Evolutionary conservation across 2,797 vertebrate genomes (phyloP), one percentile per base, ranked within the genome.

Genomic region (Morelia viridis): DNA sequence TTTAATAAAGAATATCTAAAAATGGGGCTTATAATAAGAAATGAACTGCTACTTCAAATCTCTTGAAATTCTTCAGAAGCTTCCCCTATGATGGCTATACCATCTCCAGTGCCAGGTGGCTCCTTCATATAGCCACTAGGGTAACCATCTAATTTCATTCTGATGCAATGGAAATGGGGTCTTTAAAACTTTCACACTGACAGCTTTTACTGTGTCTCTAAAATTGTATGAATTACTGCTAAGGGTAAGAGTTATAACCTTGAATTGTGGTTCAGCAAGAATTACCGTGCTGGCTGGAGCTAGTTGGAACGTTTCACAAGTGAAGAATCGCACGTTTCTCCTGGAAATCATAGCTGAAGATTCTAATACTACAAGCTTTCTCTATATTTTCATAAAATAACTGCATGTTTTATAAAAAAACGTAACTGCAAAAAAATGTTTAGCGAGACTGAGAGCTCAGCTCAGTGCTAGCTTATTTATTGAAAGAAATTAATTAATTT

Each of bases 1-100:
- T 80, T 71, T 92, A 87, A 90, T 92, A 87, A 92, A 92, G 62
- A 92, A 87, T 83, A 46, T 87, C 35, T 90, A 87, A 90, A 60
- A 68, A 92, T 12, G 5, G 62, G n/a, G 35, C 65, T 11, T 87
- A 5, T 90, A 24, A 61, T 87, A 85, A 31, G 53, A 83, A 80
- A 58, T 91, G 65, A 58, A 80, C 24, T 71, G 41, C 50, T 50
- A n/a, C n/a, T 68, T 71, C 35, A 35, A n/a, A 53, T 53, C 26
- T 68, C 13, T 87, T 46, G 10, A 71, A 76, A 6, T n/a, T 85
- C 22, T 92, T 53, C 19, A 53, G 41, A 65, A 91, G 0, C 2
- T 7, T 87, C n/a, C 50, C 1, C 12, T 53, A 83, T 64, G 57
- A 24, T 28, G n/a, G 22, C 28, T 65, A 57, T 5, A n/a, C 12